These are phyloP conservation scores for Cephalopholis sonnerati DNA, from an alignment of 2,113 vertebrate species.

Conservation along the genomic window DNA sequence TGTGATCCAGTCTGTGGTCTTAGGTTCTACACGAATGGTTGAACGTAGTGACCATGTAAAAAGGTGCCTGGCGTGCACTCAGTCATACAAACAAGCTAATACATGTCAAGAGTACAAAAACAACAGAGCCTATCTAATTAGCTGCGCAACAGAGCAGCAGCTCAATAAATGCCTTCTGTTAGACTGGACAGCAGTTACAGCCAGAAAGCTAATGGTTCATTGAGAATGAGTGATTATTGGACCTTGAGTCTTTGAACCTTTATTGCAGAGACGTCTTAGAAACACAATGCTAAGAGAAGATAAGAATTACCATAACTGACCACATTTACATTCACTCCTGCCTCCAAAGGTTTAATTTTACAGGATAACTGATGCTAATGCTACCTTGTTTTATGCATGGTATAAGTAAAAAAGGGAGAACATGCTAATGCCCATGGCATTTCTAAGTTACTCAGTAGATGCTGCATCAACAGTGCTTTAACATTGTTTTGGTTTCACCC, in stretches of 20 bases:
- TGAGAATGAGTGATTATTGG: constrained; percentile 78
- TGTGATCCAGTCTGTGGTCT: constrained; percentile 19
- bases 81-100: constrained; percentile 75
- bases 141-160: constrained; percentile 70
- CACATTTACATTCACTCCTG: constrained; percentile 9
- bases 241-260: constrained; percentile 61
- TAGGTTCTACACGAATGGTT: constrained; percentile 14
- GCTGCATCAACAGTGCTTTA: constrained; percentile 17
- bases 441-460: constrained; percentile 13
- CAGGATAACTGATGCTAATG: background rate
- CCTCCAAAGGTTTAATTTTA: constrained; percentile 10
- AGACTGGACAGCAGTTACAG: constrained; percentile 69
- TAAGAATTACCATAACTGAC: constrained; percentile 1
- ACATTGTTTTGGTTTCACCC: constrained; percentile 23
- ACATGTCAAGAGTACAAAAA: constrained; percentile 70
- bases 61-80: constrained; percentile 53
- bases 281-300: constrained; percentile 11
- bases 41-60: constrained; percentile 56
- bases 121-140: constrained; percentile 79
- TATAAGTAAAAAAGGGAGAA: background rate
- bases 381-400: background rate
- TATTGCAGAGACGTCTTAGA: constrained; percentile 57
- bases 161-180: constrained; percentile 78
- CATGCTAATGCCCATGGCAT: background rate
- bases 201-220: constrained; percentile 77